Conservation (phyloP, 2,113 vertebrate species). For the Erythrolamprus reginae region DNA sequence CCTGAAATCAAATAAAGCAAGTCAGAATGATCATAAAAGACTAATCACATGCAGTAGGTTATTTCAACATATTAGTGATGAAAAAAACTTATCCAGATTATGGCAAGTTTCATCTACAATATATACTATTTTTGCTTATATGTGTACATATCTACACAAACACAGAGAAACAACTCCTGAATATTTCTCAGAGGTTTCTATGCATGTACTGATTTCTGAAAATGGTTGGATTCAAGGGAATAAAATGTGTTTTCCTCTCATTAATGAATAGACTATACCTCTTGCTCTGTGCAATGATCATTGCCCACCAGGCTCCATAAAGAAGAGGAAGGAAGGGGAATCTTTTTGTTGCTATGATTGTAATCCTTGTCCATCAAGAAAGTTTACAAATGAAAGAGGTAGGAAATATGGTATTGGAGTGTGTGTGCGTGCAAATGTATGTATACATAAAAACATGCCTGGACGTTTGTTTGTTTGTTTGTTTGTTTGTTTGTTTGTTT, state of each 20-base stretch:
- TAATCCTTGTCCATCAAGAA: not conserved
- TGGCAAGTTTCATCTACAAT: not conserved
- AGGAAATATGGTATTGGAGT: not conserved
- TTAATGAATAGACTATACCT: not conserved
- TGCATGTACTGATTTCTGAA: not conserved
- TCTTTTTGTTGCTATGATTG: slow-evolving; percentile 13
- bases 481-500: too few species aligned
- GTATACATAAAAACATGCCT: not conserved
- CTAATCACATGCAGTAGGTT: not conserved
- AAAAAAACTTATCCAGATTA: not conserved
- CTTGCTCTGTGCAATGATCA: not conserved
- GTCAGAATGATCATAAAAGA: not conserved
- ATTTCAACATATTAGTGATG: not conserved
- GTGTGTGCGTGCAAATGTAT: not conserved
- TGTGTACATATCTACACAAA: too few species aligned
- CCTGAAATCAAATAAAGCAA: not conserved
- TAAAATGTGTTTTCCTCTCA: not conserved
- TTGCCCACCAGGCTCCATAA: not conserved
- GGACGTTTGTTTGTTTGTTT: too few species aligned
- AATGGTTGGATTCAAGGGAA: not conserved
- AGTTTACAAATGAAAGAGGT: not conserved
- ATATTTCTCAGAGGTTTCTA: not conserved
- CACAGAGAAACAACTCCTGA: not conserved
- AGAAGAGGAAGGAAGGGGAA: not conserved
- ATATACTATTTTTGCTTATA: not conserved